Conservation (phyloP, 2,888 invertebrate genomes). For the Deroplatys truncata region DNA sequence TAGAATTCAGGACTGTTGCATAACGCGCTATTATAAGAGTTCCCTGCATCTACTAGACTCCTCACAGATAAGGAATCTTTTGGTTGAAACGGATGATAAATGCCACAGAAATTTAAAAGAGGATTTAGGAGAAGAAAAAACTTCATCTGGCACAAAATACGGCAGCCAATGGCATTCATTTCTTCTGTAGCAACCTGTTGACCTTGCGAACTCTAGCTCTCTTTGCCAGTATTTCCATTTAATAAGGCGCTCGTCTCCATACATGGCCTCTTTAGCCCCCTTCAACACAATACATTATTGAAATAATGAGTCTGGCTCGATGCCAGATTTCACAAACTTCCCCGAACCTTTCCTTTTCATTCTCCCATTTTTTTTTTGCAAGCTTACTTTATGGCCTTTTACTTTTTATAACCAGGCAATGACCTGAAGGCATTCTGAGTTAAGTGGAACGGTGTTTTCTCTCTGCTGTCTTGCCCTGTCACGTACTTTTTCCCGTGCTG, state of each 20-base stretch:
- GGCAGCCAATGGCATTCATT: background rate
- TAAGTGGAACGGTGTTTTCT: background rate
- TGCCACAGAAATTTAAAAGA: background rate
- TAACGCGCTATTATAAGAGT: no score
- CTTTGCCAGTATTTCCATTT: background rate
- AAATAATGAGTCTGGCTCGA: background rate
- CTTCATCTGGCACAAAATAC: no score
- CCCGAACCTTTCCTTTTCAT: background rate
- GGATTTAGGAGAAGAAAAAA: no score
- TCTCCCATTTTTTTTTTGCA: background rate
- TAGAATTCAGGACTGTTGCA: no score
- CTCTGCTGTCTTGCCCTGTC: background rate
- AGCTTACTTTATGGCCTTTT: background rate
- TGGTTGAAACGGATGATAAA: no score
- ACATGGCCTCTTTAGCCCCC: background rate
- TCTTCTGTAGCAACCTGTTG: background rate
- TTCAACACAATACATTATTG: background rate
- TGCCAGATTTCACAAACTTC: background rate
- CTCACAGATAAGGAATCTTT: no score
- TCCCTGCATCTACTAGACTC: no score
- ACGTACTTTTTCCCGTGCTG: background rate
- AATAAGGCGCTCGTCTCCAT: background rate
- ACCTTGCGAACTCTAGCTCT: background rate
- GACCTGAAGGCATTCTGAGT: background rate
- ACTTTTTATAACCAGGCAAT: background rate